Evolutionary conservation across 2,113 vertebrate species (phyloP).

Genomic region (Aptenodytes forsteri): DNA sequence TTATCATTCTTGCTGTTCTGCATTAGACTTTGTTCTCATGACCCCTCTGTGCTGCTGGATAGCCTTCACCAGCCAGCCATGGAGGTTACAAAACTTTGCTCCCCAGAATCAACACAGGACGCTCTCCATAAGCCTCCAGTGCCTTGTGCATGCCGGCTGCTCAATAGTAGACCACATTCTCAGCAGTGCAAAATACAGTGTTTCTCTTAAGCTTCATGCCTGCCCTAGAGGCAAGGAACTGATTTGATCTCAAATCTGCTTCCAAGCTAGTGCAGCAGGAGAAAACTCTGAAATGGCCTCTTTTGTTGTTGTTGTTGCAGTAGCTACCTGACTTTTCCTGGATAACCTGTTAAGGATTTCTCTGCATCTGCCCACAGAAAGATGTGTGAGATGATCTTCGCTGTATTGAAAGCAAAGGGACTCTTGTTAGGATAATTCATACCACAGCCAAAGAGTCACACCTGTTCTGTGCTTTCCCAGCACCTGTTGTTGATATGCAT

Average conservation of each 20-base stretch:
- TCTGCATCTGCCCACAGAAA: neutral
- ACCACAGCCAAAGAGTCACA: neutral
- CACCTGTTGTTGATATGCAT: neutral
- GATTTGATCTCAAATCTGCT: neutral
- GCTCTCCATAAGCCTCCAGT: neutral
- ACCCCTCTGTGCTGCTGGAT: neutral
- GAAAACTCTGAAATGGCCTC: neutral
- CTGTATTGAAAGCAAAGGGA: neutral
- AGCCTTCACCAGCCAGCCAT: neutral
- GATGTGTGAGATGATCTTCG: neutral
- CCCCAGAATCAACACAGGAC: neutral
- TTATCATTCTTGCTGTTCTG: neutral
- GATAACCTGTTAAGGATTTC: neutral
- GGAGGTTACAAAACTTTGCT: neutral
- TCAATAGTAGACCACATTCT: fast-evolving
- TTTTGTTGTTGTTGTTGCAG: neutral
- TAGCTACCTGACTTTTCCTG: neutral
- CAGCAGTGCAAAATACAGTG: neutral
- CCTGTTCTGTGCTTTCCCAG: neutral
- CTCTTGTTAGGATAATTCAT: neutral
- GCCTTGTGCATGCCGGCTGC: neutral
- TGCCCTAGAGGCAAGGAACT: neutral
- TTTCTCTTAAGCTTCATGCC: neutral
- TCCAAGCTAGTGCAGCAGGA: neutral
- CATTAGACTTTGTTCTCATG: neutral